Base-by-base conservation (phyloP, 2,113 vertebrate species). In the Thalassoma bifasciatum region DNA sequence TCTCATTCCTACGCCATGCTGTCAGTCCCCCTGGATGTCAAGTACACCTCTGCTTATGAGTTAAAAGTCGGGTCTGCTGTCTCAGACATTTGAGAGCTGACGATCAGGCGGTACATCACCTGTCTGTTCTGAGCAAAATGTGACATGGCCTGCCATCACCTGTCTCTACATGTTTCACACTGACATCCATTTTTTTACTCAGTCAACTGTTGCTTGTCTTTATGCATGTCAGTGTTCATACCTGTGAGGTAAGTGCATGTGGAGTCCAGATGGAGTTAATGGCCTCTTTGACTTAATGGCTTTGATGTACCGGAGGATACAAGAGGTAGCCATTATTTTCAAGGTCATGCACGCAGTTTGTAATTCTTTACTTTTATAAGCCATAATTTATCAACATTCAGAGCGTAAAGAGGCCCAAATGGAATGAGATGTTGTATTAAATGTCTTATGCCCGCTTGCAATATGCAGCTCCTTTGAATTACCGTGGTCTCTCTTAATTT, bases 31-130 rank as follows among this genome's bases (percentile, higher is more conserved):
- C 51, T 57, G 47, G 52, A 37, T 51, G 71, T 68, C 79, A 42
- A 61, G 40, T 60, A 36, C 58, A 23, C 62, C 26, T 14, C 51
- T 0, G 4, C 61, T 67, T 49, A 47, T 57, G 46, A 8, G 34
- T 73, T 80, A 67, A 51, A 68, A 47, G 67, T 46, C 14, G 1
- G n/a, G 53, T 2, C 53, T 57, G 64, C 65, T 71, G 71, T 76
- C 58, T 66, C 21, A 0, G 30, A 47, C 54, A 58, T 21, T 57
- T 21, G 54, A 46, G 21, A 10, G 40, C 17, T 14, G 73, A 80
- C 66, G 47, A 75, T 83, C 58, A 65, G 79, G 5, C 52, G 34
- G 19, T 1, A 11, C 44, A 22, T 75, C 12, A 8, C 37, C 59
- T 66, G 79, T 66, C 70, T 16, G n/a, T 13, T 77, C 14, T 2